Percentiles rank a stretch among this genome's conserved stretches.
These are phyloP conservation scores for Paratrypauchen microcephalus DNA, from an alignment of 2,797 vertebrate species.

Conservation along the genomic window DNA sequence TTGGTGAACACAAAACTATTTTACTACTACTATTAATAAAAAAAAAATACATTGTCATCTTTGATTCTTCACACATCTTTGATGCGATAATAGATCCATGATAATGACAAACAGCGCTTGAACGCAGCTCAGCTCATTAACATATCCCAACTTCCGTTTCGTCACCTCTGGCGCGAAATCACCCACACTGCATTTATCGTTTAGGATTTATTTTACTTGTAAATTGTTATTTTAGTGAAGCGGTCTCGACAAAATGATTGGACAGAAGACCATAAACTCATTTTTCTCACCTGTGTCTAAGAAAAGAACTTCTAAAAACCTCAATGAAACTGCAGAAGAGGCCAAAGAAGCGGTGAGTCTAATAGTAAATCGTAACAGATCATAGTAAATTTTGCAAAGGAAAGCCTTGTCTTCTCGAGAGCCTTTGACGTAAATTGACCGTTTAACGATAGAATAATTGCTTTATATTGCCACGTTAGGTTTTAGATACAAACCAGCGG, in stretches of 20 bases:
- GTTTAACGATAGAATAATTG: too few species aligned
- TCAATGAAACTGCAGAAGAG: conserved; percentile 43
- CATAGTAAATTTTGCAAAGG: not conserved
- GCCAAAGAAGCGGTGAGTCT: conserved; percentile 14
- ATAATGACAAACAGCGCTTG: conserved; percentile 30
- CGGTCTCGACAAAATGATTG: conserved; percentile 80
- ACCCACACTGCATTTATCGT: not conserved
- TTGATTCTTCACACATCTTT: too few species aligned
- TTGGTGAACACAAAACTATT: too few species aligned
- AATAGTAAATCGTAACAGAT: not conserved
- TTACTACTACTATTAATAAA: too few species aligned
- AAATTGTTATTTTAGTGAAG: not conserved
- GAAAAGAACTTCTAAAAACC: conserved; percentile 63
- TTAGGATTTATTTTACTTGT: accelerated
- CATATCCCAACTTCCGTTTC: conserved; percentile 28
- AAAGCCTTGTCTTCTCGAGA: too few species aligned
- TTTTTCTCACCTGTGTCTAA: conserved; percentile 82
- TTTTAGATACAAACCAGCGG: too few species aligned
- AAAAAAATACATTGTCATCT: too few species aligned
- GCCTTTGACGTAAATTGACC: too few species aligned
- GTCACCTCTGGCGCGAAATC: conserved; percentile 57
- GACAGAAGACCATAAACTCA: conserved; percentile 86
- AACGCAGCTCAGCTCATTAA: conserved; percentile 45
- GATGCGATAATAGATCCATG: not conserved
- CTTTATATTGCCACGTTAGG: too few species aligned